Percentiles rank a stretch among this genome's conserved stretches.
phyloP scores from a whole-genome alignment of 1,140 invertebrate species.

The Hyposmocoma kahamanoa region DNA sequence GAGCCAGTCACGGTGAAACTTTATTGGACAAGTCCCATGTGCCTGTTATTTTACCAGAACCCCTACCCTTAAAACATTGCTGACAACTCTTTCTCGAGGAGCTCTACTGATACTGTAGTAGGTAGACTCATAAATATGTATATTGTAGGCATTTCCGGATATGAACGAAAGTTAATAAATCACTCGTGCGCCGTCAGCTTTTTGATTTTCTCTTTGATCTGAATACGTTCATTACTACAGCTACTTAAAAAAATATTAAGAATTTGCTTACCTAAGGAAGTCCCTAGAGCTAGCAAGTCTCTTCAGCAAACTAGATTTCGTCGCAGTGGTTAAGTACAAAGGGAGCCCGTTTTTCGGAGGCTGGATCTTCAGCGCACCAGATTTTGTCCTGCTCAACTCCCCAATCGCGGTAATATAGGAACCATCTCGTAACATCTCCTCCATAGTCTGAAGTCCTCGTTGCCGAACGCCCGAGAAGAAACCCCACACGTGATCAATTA shows the following conservation, averaged over 20 bases:
- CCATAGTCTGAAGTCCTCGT: constrained; percentile 84
- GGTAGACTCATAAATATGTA: too few species aligned
- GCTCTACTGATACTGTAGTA: too few species aligned
- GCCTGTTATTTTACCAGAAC: too few species aligned
- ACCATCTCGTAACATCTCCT: constrained; percentile 84
- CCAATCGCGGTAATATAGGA: constrained; percentile 85
- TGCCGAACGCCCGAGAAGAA: constrained; percentile 84
- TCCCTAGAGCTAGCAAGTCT: constrained; percentile 80
- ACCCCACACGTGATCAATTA: constrained; percentile 86
- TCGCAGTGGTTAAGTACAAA: constrained; percentile 82
- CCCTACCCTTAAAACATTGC: too few species aligned
- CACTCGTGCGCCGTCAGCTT: too few species aligned
- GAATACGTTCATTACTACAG: too few species aligned
- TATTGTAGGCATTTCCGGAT: too few species aligned
- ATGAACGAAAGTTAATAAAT: too few species aligned
- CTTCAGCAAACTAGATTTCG: constrained; percentile 78
- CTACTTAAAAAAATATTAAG: constrained; percentile 1
- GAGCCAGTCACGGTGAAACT: too few species aligned
- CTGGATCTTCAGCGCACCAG: constrained; percentile 77
- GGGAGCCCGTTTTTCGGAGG: constrained; percentile 80
- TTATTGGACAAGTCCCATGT: too few species aligned
- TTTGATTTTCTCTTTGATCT: too few species aligned
- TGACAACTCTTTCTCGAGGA: too few species aligned
- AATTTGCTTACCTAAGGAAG: constrained; percentile 72
- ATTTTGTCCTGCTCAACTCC: constrained; percentile 76